Evolutionary conservation across 2,797 vertebrate genomes (phyloP), one percentile per base, ranked within the genome.

Genomic region (Potorous gilbertii): DNA sequence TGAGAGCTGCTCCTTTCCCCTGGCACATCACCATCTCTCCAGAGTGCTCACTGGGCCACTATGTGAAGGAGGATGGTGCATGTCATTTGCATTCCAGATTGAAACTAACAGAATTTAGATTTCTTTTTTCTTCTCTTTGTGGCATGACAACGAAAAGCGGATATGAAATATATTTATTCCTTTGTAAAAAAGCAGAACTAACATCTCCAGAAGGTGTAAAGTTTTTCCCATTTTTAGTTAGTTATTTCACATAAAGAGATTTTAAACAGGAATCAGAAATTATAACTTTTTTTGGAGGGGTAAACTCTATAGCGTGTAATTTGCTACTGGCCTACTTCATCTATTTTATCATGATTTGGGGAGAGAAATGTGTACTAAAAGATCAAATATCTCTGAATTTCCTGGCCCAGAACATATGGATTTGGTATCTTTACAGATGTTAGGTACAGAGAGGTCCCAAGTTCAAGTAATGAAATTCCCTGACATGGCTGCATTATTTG

Each of bases 1-100:
- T 97, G 95, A 98, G 96, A 96, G 90, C 62, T 96, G 96, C 94
- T 97, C 96, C 94, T 94, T 94, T 90, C 21, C 91, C 95, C 96
- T 98, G 97, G 96, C 93, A 74, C 66, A 10, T 28, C 96, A 94
- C 90, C 96, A 96, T 91, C 97, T 98, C 97, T 97, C 97, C 97
- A 92, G 24, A 0, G 94, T 55, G 2, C 74, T 94, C 97, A 96
- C 74, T 92, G 89, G 66, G 46, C 95, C 92, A 54, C 0, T 24
- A 46, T 81, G 74, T 66, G 62, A 66, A 66, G 59, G 62, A 97
- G 93, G 97, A 97, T 93, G 62, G 91, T 55, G 81, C 95, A 93
- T 97, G 94, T 59, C 90, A 57, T 98, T 98, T 97, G 91, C 93
- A 98, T 98, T 97, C 96, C 95, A 96, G 97, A 97, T 96, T 11